Evolutionary conservation across 1,140 invertebrate genomes (phyloP).

Genomic region (Apis florea): DNA sequence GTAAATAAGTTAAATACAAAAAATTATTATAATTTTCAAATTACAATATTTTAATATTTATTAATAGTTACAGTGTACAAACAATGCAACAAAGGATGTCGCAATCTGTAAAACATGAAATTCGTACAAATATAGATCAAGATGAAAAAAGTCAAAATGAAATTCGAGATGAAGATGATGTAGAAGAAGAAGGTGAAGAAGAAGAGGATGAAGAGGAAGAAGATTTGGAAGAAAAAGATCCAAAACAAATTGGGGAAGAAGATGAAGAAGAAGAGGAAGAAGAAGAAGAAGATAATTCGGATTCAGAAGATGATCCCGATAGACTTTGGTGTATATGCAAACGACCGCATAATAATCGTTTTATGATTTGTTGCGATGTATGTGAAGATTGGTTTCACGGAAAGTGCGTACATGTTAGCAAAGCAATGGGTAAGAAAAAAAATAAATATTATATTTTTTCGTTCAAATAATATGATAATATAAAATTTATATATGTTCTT

Average conservation of each 20-base stretch:
- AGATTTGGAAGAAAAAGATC: constrained; percentile 77
- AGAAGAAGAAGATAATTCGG: constrained; percentile 82
- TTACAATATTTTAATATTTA: not conserved
- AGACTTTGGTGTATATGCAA: constrained; percentile 97
- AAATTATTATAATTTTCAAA: not conserved
- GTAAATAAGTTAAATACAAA: not conserved
- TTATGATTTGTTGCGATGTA: constrained; percentile 98
- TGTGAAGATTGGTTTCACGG: constrained; percentile 99
- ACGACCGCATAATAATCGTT: constrained; percentile 96
- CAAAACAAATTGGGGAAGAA: constrained; percentile 72
- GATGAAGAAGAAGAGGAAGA: constrained; percentile 77
- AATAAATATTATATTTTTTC: not conserved
- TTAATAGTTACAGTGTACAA: constrained; percentile 30
- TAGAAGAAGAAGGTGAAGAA: constrained; percentile 75
- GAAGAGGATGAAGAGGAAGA: constrained; percentile 76
- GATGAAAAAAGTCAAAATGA: not conserved
- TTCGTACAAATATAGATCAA: constrained; percentile 27
- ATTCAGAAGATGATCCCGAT: constrained; percentile 95
- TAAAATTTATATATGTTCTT: not conserved
- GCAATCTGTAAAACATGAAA: constrained; percentile 36
- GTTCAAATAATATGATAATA: not conserved
- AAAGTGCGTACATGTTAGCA: constrained; percentile 96
- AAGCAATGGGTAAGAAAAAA: constrained; percentile 86
- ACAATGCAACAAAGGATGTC: constrained; percentile 16
- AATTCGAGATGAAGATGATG: constrained; percentile 79